A percentile compares a stretch with the other conserved stretches of the same genome.
Conservation (phyloP, 2,888 invertebrate species). For the Meteorus colon region DNA sequence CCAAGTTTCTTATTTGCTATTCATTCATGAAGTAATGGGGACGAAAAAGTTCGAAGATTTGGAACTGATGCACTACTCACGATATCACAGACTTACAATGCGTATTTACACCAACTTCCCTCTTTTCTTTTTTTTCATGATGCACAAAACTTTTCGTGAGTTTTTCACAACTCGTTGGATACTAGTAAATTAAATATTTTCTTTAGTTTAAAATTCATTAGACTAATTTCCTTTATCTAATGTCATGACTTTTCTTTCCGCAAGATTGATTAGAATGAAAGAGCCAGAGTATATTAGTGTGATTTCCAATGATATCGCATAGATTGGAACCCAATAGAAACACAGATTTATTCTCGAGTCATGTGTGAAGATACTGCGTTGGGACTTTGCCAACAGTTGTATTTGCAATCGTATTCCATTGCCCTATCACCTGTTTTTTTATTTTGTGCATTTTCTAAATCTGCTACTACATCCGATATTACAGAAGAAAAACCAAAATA, state of each 20-base stretch:
- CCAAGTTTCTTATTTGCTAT: constrained; percentile 7
- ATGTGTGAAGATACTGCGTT: neutral
- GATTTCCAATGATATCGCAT: neutral
- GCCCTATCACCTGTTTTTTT: neutral
- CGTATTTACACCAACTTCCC: neutral
- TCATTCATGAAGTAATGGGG: neutral
- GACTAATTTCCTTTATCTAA: neutral
- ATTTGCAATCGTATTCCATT: neutral
- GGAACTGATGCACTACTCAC: neutral
- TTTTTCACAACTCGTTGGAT: neutral
- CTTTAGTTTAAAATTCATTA: neutral
- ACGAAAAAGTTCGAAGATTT: neutral
- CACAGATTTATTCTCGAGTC: neutral
- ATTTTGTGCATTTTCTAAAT: neutral
- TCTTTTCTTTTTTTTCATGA: neutral
- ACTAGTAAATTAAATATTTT: neutral
- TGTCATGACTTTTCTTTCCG: neutral
- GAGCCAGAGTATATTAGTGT: neutral
- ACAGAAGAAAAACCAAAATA: neutral
- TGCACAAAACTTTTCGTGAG: neutral
- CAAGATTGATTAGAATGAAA: neutral
- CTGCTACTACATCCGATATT: neutral
- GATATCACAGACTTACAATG: constrained; percentile 22
- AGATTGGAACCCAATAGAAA: neutral
- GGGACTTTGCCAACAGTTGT: constrained; percentile 3